Percentiles rank a stretch among this genome's conserved stretches.
phyloP scores from a whole-genome alignment of 2,888 invertebrate genomes.

The Pterostichus madidus region DNA sequence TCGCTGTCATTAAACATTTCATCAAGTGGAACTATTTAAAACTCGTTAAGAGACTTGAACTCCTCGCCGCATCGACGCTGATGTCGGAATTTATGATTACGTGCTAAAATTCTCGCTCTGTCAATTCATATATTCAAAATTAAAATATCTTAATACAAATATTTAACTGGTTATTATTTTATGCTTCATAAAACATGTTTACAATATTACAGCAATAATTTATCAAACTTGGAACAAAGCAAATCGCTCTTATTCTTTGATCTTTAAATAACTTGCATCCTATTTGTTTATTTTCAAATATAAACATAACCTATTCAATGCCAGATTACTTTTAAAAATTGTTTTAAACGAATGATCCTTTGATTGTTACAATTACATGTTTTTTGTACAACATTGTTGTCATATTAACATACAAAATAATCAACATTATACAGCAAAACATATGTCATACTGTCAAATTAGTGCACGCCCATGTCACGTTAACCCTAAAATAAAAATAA shows the following conservation, averaged over 20 bases:
- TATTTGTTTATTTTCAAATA: constrained; percentile 62
- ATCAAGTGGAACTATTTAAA: constrained; percentile 49
- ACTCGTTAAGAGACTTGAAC: constrained; percentile 27
- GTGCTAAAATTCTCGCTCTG: background rate
- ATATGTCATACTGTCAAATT: constrained; percentile 54
- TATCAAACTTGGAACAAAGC: constrained; percentile 16
- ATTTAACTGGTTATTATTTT: background rate
- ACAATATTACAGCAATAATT: constrained; percentile 19
- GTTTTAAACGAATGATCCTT: background rate
- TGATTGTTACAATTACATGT: background rate
- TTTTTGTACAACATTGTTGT: constrained; percentile 11
- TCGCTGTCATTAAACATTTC: constrained; percentile 32
- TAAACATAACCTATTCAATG: constrained; percentile 62
- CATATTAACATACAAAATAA: background rate
- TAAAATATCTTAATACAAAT: constrained; percentile 11
- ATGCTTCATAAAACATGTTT: constrained; percentile 16
- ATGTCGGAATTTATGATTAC: constrained; percentile 16
- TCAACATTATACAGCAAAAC: constrained; percentile 57
- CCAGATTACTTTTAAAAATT: background rate
- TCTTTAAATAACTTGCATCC: constrained; percentile 47
- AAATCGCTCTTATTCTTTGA: constrained; percentile 4
- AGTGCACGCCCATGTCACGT: constrained; percentile 61
- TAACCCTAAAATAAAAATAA: constrained; percentile 66
- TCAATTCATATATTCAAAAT: background rate
- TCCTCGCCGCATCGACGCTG: background rate